A percentile compares a stretch with the other conserved stretches of the same genome.
Conservation (phyloP, 2,797 vertebrate species). For the Catharus ustulatus region DNA sequence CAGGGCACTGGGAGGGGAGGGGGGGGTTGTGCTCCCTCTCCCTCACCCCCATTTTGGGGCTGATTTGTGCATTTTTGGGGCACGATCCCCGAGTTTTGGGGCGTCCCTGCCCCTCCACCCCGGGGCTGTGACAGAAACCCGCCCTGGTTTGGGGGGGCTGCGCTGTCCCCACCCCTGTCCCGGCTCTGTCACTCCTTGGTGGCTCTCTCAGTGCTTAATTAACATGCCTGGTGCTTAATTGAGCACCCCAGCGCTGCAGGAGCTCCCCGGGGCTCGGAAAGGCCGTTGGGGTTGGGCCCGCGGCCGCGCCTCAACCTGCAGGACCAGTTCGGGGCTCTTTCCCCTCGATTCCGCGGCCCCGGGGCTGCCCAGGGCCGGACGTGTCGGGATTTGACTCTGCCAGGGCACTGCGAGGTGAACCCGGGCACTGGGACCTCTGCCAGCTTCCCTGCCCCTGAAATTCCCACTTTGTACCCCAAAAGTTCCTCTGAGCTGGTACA, state of each 20-base stretch:
- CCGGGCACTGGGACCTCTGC: fast-evolving
- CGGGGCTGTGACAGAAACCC: neutral
- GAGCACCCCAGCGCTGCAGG: neutral
- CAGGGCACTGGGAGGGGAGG: neutral
- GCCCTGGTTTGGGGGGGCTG: neutral
- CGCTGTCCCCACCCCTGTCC: neutral
- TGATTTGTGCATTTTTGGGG: neutral
- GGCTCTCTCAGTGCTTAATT: neutral
- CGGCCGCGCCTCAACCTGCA: neutral
- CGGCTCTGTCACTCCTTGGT: neutral
- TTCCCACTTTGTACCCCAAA: neutral
- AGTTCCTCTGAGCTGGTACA: too few relatives aligned
- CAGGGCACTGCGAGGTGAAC: neutral
- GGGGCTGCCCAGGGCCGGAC: fast-evolving
- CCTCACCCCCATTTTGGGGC: neutral
- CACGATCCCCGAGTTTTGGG: fast-evolving
- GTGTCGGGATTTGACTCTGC: fast-evolving
- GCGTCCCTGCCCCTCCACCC: too few relatives aligned
- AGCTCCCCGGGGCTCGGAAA: neutral
- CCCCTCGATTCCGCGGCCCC: neutral
- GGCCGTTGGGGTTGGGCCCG: neutral
- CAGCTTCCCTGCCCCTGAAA: neutral
- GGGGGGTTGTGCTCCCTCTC: too few relatives aligned
- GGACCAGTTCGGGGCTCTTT: neutral
- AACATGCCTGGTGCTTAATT: neutral